A percentile compares a stretch with the other conserved stretches of the same genome.
Evolutionary conservation across 2,888 invertebrate genomes (phyloP).

Genomic region (Homarus gammarus): DNA sequence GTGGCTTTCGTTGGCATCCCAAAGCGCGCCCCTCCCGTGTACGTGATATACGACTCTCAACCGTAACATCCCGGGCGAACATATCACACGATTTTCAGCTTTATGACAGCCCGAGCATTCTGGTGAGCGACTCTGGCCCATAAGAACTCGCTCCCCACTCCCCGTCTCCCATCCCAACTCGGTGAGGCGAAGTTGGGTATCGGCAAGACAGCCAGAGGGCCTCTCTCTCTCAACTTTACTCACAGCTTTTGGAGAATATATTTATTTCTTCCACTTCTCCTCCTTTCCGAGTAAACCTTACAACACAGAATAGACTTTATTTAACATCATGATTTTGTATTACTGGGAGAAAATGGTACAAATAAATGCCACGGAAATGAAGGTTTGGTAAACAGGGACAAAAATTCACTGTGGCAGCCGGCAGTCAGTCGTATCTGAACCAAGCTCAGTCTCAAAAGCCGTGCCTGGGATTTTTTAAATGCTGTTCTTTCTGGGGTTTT

Average conservation of each 20-base stretch:
- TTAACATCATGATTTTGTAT: no score
- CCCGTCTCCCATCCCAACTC: not conserved
- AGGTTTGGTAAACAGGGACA: no score
- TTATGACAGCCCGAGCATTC: conserved; percentile 20
- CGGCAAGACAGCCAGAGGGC: not conserved
- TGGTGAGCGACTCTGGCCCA: not conserved
- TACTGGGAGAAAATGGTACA: no score
- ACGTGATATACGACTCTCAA: not conserved
- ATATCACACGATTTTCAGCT: conserved; percentile 21
- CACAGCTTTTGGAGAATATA: not conserved
- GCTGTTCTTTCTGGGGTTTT: no score
- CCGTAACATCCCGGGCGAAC: not conserved
- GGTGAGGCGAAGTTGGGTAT: not conserved
- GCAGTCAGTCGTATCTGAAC: no score
- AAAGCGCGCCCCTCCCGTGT: not conserved
- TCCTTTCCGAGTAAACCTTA: not conserved
- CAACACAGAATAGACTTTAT: not conserved
- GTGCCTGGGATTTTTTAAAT: no score
- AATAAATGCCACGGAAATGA: no score
- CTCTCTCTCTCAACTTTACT: not conserved
- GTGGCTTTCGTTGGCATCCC: not conserved
- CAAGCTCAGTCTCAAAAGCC: no score
- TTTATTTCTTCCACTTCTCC: not conserved
- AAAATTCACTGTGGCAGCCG: no score
- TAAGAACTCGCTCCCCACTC: not conserved